These are phyloP conservation scores for Periophthalmodon schlosseri DNA, from an alignment of 2,113 vertebrate genomes.

Conservation along the genomic window DNA sequence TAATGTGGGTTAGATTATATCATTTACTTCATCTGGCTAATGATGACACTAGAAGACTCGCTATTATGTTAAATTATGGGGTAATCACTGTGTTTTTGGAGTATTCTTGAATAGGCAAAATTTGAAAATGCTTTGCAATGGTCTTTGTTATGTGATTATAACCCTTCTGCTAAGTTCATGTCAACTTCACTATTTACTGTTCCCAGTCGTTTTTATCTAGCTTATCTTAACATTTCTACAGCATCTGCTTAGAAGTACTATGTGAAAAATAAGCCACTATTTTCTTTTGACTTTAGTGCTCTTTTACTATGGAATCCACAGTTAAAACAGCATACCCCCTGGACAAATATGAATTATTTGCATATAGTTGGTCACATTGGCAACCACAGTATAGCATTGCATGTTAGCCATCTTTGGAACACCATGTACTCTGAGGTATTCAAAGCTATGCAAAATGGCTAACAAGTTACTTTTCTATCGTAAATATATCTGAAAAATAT, in stretches of 20 bases:
- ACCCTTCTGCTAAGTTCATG: background rate
- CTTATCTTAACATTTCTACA: background rate
- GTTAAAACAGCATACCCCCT: background rate
- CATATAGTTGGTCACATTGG: no score
- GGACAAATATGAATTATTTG: background rate
- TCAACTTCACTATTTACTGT: background rate
- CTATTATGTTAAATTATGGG: conserved; percentile 9
- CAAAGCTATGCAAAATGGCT: background rate
- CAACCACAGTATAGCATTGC: no score
- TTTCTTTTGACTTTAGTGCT: no score
- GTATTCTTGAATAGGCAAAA: conserved; percentile 2
- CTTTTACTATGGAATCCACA: background rate
- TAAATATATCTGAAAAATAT: background rate
- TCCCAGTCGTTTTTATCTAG: background rate
- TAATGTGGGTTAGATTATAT: conserved; percentile 11
- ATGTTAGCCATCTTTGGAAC: background rate
- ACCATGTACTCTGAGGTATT: background rate
- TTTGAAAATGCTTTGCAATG: background rate
- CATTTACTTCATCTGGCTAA: conserved; percentile 7
- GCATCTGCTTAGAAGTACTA: background rate
- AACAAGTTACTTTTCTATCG: background rate
- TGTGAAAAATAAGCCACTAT: no score
- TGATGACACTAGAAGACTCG: conserved; percentile 4
- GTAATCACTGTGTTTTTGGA: conserved; percentile 6
- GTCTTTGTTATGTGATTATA: background rate